Evolutionary conservation across 2,113 vertebrate genomes (phyloP).

Genomic region (Axis porcinus): DNA sequence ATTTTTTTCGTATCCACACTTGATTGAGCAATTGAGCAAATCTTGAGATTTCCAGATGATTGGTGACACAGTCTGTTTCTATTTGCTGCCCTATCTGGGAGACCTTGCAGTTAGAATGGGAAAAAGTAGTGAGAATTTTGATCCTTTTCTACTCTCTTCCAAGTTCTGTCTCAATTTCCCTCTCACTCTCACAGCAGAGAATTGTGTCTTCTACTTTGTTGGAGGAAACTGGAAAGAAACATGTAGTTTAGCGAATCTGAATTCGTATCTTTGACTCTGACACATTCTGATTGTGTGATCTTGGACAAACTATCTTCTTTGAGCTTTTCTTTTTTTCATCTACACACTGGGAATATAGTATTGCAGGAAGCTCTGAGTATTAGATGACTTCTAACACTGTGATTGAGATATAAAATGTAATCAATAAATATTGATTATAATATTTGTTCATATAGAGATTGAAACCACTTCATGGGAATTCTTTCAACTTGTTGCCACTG

Average conservation of each 20-base stretch:
- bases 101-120: neutral
- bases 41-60: neutral
- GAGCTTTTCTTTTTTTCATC: neutral
- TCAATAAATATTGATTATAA: neutral
- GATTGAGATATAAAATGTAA: neutral
- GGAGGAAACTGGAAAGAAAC: neutral
- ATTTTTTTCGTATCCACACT: neutral
- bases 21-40: neutral
- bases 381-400: neutral
- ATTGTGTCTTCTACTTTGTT: neutral
- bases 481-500: neutral
- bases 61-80: neutral
- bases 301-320: neutral
- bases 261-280: neutral
- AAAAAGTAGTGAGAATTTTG: neutral
- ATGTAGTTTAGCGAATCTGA: too few species aligned
- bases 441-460: neutral
- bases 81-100: neutral
- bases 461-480: neutral
- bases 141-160: neutral
- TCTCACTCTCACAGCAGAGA: neutral
- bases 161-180: neutral
- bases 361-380: neutral
- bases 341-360: neutral
- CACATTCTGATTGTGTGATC: neutral